Evolutionary conservation across 2,797 vertebrate species (phyloP).

Genomic region (Toxotes lorentzi): DNA sequence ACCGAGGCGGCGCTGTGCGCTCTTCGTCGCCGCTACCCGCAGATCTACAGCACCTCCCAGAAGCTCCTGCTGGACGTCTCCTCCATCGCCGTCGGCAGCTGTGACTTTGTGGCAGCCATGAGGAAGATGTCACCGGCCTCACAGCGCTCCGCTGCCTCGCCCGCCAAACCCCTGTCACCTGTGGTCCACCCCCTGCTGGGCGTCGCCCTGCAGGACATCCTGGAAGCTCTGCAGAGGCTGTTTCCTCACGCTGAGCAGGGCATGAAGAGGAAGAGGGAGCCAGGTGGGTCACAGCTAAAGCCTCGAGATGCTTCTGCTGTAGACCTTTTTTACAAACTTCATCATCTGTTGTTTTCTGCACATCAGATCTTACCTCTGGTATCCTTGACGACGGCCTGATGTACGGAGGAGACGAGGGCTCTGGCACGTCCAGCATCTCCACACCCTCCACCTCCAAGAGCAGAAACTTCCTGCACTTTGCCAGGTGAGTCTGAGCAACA

Average conservation of each 20-base stretch:
- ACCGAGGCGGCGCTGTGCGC: conserved; percentile 92
- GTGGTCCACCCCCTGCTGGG: conserved; percentile 87
- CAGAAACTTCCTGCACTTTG: conserved; percentile 56
- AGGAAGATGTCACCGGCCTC: conserved; percentile 88
- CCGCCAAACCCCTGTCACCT: conserved; percentile 85
- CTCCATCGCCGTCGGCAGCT: conserved; percentile 87
- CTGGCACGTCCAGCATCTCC: conserved; percentile 75
- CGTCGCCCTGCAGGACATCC: conserved; percentile 75
- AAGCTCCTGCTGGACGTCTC: conserved; percentile 89
- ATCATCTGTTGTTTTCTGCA: neutral
- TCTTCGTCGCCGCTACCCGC: conserved; percentile 90
- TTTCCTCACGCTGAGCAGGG: conserved; percentile 89
- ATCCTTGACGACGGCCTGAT: conserved; percentile 81
- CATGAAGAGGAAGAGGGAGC: conserved; percentile 78
- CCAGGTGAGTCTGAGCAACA: conserved; percentile 39
- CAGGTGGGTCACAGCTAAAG: conserved; percentile 74
- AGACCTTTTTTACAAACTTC: neutral
- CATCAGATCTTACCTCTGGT: conserved; percentile 62
- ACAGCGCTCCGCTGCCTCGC: conserved; percentile 77
- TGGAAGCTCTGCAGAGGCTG: conserved; percentile 82
- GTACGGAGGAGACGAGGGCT: conserved; percentile 84
- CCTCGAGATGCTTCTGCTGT: neutral
- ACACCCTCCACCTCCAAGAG: conserved; percentile 20
- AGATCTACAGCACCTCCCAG: conserved; percentile 89
- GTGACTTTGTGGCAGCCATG: conserved; percentile 90